Percentiles rank a stretch among this genome's conserved stretches.
Conservation (phyloP, 35 echinoderm and acorn worm species). For the Heliocidaris tuberculata region DNA sequence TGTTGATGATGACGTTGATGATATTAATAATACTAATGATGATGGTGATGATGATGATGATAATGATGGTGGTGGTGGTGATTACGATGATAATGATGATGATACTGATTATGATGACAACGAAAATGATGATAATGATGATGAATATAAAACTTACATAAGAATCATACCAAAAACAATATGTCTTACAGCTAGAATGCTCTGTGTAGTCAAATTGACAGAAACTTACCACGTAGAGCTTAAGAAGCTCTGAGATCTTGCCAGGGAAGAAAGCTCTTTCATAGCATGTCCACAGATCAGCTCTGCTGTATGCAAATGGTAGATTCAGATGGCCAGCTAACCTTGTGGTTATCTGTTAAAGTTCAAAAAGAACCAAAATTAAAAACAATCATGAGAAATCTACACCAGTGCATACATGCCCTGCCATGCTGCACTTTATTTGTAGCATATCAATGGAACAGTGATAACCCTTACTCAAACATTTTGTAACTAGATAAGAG, state of each 20-base stretch:
- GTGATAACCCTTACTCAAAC: background rate
- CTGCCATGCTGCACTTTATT: too few relatives aligned
- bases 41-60: background rate
- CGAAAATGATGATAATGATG: background rate
- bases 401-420: background rate
- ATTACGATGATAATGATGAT: background rate
- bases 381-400: background rate
- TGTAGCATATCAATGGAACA: background rate
- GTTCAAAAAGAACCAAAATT: background rate
- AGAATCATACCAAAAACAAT: too few relatives aligned
- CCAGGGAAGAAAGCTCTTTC: constrained; percentile 62
- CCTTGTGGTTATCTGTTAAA: background rate
- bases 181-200: too few relatives aligned
- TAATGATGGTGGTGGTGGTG: background rate
- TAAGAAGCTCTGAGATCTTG: constrained; percentile 39
- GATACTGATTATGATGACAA: background rate
- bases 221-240: constrained; percentile 51
- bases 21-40: background rate
- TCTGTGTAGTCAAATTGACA: background rate
- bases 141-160: background rate
- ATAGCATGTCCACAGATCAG: constrained; percentile 64
- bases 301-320: background rate
- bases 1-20: background rate
- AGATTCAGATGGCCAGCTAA: constrained; percentile 21
- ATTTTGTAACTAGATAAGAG: background rate